Conservation (phyloP, 2,113 vertebrate genomes). For the Fukomys damarensis region DNA sequence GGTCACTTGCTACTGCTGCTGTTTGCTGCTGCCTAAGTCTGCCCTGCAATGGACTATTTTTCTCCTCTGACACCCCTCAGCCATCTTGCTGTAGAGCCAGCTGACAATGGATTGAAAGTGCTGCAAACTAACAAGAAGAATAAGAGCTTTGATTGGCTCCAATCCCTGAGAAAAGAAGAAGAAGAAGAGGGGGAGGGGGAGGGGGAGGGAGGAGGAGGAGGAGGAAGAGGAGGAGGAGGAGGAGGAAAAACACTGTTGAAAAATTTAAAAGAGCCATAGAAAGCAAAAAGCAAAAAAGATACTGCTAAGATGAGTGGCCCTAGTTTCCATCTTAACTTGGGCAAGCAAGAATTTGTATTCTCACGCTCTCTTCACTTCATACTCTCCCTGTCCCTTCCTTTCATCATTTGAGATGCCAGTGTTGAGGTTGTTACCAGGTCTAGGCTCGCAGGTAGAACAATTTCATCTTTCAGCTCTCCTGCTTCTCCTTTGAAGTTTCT, state of each 20-base stretch:
- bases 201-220: too few relatives aligned
- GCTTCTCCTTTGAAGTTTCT: background rate
- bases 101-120: background rate
- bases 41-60: background rate
- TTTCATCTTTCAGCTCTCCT: background rate
- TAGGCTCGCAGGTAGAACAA: background rate
- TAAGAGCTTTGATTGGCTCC: background rate
- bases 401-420: background rate
- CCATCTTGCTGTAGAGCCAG: background rate
- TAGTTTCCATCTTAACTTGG: background rate
- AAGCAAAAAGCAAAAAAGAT: background rate
- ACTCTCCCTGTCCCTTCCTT: background rate
- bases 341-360: background rate
- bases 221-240: too few relatives aligned
- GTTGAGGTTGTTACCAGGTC: background rate
- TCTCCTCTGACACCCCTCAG: background rate
- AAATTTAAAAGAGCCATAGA: background rate
- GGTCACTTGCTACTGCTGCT: background rate
- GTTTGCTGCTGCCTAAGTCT: background rate
- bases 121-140: background rate
- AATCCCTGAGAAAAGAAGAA: background rate
- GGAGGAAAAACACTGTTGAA: background rate
- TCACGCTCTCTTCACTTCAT: background rate
- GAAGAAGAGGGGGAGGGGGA: too few relatives aligned
- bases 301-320: accelerated